Base-by-base conservation (phyloP, 2,797 vertebrate species). In the Phalanger gymnotis region DNA sequence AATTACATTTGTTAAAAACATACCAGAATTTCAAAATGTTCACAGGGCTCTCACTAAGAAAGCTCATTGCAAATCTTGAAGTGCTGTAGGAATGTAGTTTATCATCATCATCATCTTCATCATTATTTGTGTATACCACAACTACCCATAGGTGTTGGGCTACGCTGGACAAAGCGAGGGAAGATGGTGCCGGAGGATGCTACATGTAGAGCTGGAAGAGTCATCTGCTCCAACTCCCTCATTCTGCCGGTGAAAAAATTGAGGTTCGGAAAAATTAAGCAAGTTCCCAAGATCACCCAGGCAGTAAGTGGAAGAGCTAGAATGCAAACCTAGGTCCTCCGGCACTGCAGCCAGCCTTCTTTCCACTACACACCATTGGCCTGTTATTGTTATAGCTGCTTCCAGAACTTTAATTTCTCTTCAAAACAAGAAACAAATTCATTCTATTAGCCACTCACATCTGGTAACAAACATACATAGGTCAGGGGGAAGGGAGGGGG, bases 321-420 rank as follows among this genome's bases (percentile, higher is more conserved):
- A 81, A 81, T 81, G 47, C 73, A 81, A 47, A 81, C 7, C 3
- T 11, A 81, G 40, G 22, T 27, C 22, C 73, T 81, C n/a, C 73
- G 10, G 22, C 40, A 47, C 13, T 81, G 9, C 6, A 81, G 22
- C 22, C 40, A 47, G n/a, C 3, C 22, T 81, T 47, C 22, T 81
- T 73, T 40, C 66, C 66, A n/a, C 14, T 40, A 6, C 4, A 19
- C 31, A 1, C 5, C n/a, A n/a, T 73, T 47, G 40, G 3, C 73
- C 40, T 27, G 47, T 9, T 81, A 13, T 81, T 22, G 22, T 81
- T 11, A 27, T 47, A 11, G 12, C 22, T 81, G 40, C 73, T 81
- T 81, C 27, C 7, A 81, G 73, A 89, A 92, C 92, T 98, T 98
- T 95, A 96, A 96, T 96, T 97, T 97, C 96, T 92, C 97, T 98